Conservation (phyloP, 2,113 vertebrate genomes). For the Neopipo cinnamomea region DNA sequence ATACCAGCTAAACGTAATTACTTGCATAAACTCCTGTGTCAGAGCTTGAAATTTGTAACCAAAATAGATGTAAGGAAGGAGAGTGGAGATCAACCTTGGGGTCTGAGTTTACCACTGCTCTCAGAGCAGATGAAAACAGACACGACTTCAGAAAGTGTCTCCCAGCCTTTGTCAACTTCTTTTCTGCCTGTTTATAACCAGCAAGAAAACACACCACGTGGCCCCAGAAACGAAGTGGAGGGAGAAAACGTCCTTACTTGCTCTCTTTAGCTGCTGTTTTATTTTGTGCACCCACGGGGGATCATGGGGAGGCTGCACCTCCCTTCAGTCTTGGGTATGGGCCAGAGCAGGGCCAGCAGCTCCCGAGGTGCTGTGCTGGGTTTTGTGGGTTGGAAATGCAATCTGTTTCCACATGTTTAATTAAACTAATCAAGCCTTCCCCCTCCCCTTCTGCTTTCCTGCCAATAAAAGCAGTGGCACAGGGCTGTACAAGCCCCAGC, state of each 20-base stretch:
- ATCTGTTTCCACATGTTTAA: background rate
- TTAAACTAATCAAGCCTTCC: background rate
- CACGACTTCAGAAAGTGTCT: background rate
- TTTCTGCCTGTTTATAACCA: background rate
- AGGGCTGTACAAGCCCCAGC: fast-evolving
- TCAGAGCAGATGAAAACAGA: fast-evolving
- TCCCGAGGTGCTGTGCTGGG: background rate
- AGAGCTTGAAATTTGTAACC: slow-evolving; percentile 18
- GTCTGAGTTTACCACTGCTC: background rate
- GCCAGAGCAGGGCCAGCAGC: background rate
- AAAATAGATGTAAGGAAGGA: background rate
- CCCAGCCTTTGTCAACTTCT: background rate
- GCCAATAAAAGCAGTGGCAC: background rate
- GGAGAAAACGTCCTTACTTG: background rate
- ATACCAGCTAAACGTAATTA: slow-evolving; percentile 73
- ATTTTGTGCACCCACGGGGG: background rate
- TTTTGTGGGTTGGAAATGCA: background rate
- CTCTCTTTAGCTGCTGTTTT: background rate
- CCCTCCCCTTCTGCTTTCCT: background rate
- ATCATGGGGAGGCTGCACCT: fast-evolving
- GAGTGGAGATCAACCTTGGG: background rate
- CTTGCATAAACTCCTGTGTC: slow-evolving; percentile 63
- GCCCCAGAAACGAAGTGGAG: background rate
- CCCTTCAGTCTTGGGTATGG: background rate
- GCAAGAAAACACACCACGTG: background rate